These are phyloP conservation scores for Protonemura montana DNA, from an alignment of 2,888 invertebrate species.

Conservation along the genomic window DNA sequence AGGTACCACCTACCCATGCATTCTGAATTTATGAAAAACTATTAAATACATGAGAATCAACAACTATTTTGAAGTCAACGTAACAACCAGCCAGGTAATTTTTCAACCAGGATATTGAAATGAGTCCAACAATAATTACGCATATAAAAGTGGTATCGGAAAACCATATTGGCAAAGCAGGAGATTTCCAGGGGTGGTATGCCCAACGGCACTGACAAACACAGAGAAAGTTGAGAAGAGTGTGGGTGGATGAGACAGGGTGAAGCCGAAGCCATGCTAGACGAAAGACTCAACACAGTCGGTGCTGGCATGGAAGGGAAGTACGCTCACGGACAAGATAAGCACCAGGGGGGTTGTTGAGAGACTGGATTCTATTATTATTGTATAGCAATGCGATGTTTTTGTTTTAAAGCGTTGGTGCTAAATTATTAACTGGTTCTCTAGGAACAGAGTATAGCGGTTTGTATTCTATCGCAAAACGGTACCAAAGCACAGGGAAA, in stretches of 20 bases:
- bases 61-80: neutral
- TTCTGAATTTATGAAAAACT: neutral
- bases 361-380: too few relatives aligned
- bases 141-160: neutral
- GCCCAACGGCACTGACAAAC: neutral
- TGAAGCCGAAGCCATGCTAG: conserved; percentile 22
- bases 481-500: too few relatives aligned
- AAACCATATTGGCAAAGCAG: neutral
- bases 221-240: neutral
- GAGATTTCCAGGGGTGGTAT: neutral
- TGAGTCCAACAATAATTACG: neutral
- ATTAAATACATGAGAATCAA: neutral
- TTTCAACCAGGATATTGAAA: neutral
- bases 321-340: conserved; percentile 30
- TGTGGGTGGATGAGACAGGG: neutral
- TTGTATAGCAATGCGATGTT: too few relatives aligned
- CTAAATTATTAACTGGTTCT: too few relatives aligned
- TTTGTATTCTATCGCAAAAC: too few relatives aligned
- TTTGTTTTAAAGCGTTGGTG: too few relatives aligned
- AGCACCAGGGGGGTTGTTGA: conserved; percentile 3
- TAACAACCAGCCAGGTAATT: neutral
- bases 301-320: neutral
- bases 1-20: neutral
- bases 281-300: neutral
- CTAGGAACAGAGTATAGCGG: too few relatives aligned